Conservation (phyloP, 2,888 invertebrate genomes). For the Kuschelorhynchus macadamiae region DNA sequence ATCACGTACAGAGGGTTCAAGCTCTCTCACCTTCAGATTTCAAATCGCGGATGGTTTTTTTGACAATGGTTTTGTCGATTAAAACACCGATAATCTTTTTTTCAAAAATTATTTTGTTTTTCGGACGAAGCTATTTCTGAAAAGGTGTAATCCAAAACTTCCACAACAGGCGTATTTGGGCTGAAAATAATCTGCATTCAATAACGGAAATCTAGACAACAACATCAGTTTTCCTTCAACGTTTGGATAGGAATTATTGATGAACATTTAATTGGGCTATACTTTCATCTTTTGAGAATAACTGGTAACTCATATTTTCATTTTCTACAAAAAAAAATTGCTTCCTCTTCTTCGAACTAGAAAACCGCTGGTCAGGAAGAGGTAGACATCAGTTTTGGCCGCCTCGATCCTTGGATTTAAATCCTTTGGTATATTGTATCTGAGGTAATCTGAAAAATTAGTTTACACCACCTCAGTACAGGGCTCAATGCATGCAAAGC, state of each 20-base stretch:
- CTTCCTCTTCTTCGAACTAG: background rate
- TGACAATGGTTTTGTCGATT: too few relatives aligned
- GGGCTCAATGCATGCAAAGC: background rate
- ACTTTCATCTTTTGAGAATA: constrained; percentile 6
- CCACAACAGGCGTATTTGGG: constrained; percentile 1
- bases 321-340: constrained; percentile 14
- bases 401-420: constrained; percentile 1
- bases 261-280: constrained; percentile 14
- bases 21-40: too few relatives aligned
- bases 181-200: constrained; percentile 2
- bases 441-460: background rate
- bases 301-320: background rate
- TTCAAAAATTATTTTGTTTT: too few relatives aligned
- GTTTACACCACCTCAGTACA: background rate
- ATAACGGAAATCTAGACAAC: background rate
- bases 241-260: constrained; percentile 19
- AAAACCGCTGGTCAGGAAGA: background rate
- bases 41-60: too few relatives aligned
- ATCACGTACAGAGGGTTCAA: too few relatives aligned
- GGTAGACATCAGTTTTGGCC: background rate
- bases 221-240: constrained; percentile 9
- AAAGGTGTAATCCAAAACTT: constrained; percentile 12
- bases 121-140: too few relatives aligned
- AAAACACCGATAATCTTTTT: too few relatives aligned
- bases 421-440: background rate